phyloP scores from a whole-genome alignment of 1,140 invertebrate genomes.

The Brachionus asplanchnoidis region DNA sequence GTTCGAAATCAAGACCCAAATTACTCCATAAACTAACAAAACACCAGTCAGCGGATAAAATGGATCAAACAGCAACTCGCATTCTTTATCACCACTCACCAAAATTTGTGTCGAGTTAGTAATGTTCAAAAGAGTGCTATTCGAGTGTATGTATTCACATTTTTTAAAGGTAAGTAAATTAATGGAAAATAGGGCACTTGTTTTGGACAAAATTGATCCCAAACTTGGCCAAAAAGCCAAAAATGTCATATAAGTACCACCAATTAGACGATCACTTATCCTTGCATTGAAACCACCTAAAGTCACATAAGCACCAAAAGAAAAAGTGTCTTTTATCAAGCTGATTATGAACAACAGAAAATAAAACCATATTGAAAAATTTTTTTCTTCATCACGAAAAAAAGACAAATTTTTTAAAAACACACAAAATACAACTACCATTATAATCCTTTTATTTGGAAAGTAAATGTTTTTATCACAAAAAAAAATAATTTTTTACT shows the following conservation, averaged over 20 bases:
- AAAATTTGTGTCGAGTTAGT: not conserved
- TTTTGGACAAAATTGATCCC: slow-evolving; percentile 30
- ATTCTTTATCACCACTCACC: not conserved
- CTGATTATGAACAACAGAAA: not conserved
- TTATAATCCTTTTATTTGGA: not conserved
- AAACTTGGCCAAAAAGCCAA: slow-evolving; percentile 24
- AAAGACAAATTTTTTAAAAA: not conserved
- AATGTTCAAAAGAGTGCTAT: not conserved
- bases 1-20: not conserved
- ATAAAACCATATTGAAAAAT: slow-evolving; percentile 5
- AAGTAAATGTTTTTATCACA: not conserved
- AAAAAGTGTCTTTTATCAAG: not conserved
- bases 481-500: not conserved
- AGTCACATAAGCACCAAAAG: slow-evolving; percentile 9
- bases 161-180: slow-evolving; percentile 15
- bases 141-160: not conserved
- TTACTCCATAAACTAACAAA: not conserved
- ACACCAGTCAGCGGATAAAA: slow-evolving; percentile 16
- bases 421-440: not conserved
- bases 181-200: not conserved
- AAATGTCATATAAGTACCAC: slow-evolving; percentile 38
- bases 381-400: not conserved
- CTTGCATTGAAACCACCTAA: not conserved
- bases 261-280: slow-evolving; percentile 11
- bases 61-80: not conserved